Conservation (phyloP, 2,113 vertebrate species). For the Elephas maximus region DNA sequence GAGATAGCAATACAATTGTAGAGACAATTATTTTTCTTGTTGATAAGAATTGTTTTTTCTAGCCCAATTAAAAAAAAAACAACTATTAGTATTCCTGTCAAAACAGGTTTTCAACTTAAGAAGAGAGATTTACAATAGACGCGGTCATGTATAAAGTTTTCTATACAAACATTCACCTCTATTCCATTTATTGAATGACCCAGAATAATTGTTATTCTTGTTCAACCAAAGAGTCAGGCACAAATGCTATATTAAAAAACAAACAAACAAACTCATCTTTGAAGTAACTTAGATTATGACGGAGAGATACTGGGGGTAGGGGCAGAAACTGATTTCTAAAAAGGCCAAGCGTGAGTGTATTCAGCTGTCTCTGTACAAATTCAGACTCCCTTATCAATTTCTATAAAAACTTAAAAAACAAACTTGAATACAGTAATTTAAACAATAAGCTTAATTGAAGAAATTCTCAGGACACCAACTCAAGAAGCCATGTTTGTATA, state of each 20-base stretch:
- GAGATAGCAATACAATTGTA: background rate
- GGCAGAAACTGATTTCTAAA: background rate
- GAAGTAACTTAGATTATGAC: background rate
- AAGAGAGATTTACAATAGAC: background rate
- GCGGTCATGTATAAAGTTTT: background rate
- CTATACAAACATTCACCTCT: background rate
- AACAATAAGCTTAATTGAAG: background rate
- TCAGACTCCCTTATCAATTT: background rate
- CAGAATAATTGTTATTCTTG: background rate
- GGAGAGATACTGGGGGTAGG: background rate
- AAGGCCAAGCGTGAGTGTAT: background rate
- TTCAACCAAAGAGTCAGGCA: background rate
- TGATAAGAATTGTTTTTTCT: conserved; percentile 1
- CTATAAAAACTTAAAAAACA: background rate
- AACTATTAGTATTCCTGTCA: background rate
- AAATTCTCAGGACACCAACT: background rate
- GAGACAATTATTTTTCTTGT: background rate
- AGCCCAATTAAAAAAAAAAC: background rate
- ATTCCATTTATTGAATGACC: background rate
- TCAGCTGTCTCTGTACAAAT: background rate
- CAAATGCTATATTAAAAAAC: background rate
- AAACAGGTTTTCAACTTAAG: background rate
- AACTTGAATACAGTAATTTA: background rate
- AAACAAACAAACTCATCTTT: background rate
- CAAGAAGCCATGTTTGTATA: background rate